Evolutionary conservation across 2,888 invertebrate species (phyloP).

Genomic region (Metallyticus violacea): DNA sequence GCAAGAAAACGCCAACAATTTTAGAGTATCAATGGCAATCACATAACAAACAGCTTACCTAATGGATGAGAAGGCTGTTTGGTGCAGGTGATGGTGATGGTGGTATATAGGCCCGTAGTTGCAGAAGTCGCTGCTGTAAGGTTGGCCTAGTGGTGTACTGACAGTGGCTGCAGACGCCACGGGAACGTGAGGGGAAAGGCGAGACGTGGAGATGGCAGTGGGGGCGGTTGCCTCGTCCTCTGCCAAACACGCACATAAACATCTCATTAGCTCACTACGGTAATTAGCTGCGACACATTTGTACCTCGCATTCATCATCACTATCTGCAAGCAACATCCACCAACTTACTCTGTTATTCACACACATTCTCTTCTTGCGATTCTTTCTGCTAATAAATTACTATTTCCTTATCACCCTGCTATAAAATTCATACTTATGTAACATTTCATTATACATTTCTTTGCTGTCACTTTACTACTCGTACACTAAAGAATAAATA

Average conservation of each 20-base stretch:
- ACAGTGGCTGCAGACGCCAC: slow-evolving; percentile 37
- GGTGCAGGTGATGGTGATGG: slow-evolving; percentile 48
- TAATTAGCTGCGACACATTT: neutral
- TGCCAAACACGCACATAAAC: neutral
- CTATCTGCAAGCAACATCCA: too few species aligned
- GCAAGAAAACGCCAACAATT: too few species aligned
- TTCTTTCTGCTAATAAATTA: too few species aligned
- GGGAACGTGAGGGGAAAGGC: slow-evolving; percentile 36
- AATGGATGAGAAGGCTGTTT: neutral
- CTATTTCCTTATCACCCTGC: too few species aligned
- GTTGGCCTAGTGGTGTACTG: slow-evolving; percentile 52
- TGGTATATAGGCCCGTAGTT: slow-evolving; percentile 65
- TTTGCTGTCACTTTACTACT: too few species aligned
- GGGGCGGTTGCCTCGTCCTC: neutral
- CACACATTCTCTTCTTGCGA: too few species aligned
- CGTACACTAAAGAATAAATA: too few species aligned
- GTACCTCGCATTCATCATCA: neutral
- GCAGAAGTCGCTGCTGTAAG: slow-evolving; percentile 63
- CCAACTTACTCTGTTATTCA: too few species aligned
- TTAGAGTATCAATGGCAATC: too few species aligned
- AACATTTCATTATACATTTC: too few species aligned
- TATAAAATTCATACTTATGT: too few species aligned
- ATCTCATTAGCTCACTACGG: neutral
- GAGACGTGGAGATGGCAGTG: slow-evolving; percentile 30
- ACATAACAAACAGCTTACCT: neutral